phyloP scores from a whole-genome alignment of 2,113 vertebrate genomes.

The Zootoca vivipara region DNA sequence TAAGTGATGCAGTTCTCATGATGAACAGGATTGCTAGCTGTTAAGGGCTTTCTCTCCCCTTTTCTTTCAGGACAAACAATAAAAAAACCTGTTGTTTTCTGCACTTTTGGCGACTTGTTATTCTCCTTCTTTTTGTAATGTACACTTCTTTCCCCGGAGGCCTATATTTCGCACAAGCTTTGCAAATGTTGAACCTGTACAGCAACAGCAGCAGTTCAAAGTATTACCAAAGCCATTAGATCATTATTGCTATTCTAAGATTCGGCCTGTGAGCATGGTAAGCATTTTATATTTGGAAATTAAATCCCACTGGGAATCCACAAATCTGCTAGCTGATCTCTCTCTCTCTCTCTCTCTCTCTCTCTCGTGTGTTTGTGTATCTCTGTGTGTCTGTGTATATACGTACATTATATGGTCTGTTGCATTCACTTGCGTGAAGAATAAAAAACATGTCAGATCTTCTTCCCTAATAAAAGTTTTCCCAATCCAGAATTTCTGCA shows the following conservation, averaged over 20 bases:
- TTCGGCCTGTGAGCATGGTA: constrained; percentile 53
- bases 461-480: constrained; percentile 62
- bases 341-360: not conserved
- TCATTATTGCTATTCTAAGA: constrained; percentile 64
- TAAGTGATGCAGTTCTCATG: not conserved
- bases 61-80: not conserved
- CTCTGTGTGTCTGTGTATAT: too few species aligned
- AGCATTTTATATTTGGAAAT: constrained; percentile 76
- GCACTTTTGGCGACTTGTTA: constrained; percentile 14
- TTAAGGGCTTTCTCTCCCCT: not conserved
- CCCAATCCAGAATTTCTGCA: constrained; percentile 61
- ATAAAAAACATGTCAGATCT: constrained; percentile 69
- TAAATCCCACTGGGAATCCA: constrained; percentile 69
- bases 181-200: constrained; percentile 65
- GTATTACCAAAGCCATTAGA: constrained; percentile 60
- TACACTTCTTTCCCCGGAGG: constrained; percentile 45
- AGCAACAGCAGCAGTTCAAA: constrained; percentile 63
- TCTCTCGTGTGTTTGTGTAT: not conserved
- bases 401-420: constrained; percentile 50
- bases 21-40: constrained; percentile 3
- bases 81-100: constrained; percentile 45
- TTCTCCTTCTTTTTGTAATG: constrained; percentile 14
- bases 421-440: constrained; percentile 65
- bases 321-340: constrained; percentile 59
- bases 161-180: constrained; percentile 57